Base-by-base conservation (phyloP, 2,888 invertebrate genomes). In the Athetis lepigone region DNA sequence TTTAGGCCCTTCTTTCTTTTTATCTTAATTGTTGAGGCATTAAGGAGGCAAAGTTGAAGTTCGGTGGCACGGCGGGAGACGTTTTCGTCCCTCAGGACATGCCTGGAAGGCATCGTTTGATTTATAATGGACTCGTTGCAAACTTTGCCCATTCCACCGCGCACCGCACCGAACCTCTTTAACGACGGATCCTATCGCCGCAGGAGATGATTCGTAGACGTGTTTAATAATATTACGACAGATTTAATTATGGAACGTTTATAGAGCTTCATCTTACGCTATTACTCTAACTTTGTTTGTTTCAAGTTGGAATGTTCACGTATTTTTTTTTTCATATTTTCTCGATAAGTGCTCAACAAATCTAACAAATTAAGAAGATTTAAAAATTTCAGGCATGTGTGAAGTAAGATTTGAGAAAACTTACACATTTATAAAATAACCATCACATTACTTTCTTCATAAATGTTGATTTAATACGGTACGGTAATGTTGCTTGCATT, bases 41-140 rank as follows among this genome's bases (percentile, higher is more conserved):
- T 94, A 92, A 92, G 89, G 91, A 90, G 92, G 91, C 89, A 88
- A 94, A 93, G 93, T 92, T 92, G 90, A 92, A 92, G 90, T 93
- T 92, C 85, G 86, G 88, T 86, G 90, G 90, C 90, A 83, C 90
- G 85, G 85, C 82, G 92, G 92, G 91, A 91, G 92, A 91, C 88
- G 92, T 86, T 85, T 85, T 85, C 90, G 91, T 93, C 94, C 94
- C 94, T 93, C 91, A 92, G 92, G 95, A 94, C 90, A 93, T 93
- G 94, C 91, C 94, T 91, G 85, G 89, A 86, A 93, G 94, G 94
- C 94, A 92, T 94, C 94, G 92, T 94, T 94, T 94, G 95, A 95
- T 95, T 95, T 95, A 95, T 95, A 95, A 95, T 95, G 94, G 95
- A 94, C 93, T 94, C 92, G 93, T 92, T 90, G 93, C 89, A 92